Conservation (phyloP, 2,797 vertebrate genomes). For the Rachycentron canadum region DNA sequence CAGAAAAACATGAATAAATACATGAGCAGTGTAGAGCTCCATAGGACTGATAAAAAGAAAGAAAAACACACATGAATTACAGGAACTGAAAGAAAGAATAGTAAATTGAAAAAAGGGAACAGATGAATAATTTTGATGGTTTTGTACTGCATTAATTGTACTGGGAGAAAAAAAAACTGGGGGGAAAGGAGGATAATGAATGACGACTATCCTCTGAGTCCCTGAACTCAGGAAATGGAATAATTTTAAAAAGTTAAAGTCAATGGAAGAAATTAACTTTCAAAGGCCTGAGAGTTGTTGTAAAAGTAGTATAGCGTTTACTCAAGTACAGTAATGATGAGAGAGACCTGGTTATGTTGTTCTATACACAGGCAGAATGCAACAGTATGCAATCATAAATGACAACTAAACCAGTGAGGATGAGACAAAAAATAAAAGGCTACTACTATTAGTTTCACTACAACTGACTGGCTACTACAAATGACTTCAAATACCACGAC, state of each 20-base stretch:
- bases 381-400: background rate
- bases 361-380: background rate
- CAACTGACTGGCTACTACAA: background rate
- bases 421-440: background rate
- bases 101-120: constrained; percentile 70
- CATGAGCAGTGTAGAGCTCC: constrained; percentile 74
- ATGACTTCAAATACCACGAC: too few species aligned
- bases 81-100: constrained; percentile 68
- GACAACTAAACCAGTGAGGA: background rate
- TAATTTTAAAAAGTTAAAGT: constrained; percentile 70
- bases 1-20: constrained; percentile 81
- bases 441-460: too few species aligned
- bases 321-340: too few species aligned
- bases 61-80: constrained; percentile 73
- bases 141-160: constrained; percentile 73
- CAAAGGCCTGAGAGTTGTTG: constrained; percentile 18
- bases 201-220: constrained; percentile 71
- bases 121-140: constrained; percentile 77
- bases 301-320: constrained; percentile 6
- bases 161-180: constrained; percentile 38
- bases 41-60: constrained; percentile 75
- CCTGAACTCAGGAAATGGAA: constrained; percentile 61
- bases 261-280: constrained; percentile 44
- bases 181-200: constrained; percentile 50
- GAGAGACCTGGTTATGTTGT: background rate